These are phyloP conservation scores for Ramphastos sulfuratus DNA, from an alignment of 2,113 vertebrate species.

Conservation along the genomic window DNA sequence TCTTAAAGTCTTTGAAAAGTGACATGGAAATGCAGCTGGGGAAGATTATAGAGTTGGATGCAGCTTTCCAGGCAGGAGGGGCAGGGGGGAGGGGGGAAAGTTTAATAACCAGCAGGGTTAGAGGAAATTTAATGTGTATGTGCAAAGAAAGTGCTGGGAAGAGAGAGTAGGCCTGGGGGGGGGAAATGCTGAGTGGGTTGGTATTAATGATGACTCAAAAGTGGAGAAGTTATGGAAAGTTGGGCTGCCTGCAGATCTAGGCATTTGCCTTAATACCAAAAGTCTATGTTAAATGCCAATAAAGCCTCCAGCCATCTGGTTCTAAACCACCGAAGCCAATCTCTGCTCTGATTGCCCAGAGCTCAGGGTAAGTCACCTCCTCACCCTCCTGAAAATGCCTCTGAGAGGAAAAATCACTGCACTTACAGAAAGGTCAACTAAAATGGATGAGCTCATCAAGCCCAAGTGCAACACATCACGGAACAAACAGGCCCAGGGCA, in stretches of 20 bases:
- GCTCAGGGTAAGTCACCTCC: not conserved
- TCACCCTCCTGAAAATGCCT: not conserved
- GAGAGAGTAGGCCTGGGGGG: not conserved
- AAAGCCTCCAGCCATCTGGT: not conserved
- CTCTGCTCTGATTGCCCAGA: not conserved
- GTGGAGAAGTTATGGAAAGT: not conserved
- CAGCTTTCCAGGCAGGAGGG: not conserved
- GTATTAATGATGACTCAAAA: constrained; percentile 43
- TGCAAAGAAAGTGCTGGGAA: not conserved
- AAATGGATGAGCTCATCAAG: not conserved
- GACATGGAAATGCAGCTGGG: not conserved
- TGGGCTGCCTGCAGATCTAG: not conserved
- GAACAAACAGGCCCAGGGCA: not conserved
- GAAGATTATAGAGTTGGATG: not conserved
- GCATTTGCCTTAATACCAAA: not conserved
- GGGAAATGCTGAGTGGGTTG: constrained; percentile 12
- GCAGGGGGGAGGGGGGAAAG: not conserved
- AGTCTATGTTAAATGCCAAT: not conserved
- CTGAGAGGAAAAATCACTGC: not conserved
- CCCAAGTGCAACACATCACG: accelerated
- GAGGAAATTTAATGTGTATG: not conserved
- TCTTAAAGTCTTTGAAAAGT: not conserved
- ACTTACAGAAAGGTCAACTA: not conserved
- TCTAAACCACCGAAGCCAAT: not conserved
- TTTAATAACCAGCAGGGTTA: not conserved